Evolutionary conservation across 2,888 invertebrate species (phyloP).

Genomic region (Apamea sordens): DNA sequence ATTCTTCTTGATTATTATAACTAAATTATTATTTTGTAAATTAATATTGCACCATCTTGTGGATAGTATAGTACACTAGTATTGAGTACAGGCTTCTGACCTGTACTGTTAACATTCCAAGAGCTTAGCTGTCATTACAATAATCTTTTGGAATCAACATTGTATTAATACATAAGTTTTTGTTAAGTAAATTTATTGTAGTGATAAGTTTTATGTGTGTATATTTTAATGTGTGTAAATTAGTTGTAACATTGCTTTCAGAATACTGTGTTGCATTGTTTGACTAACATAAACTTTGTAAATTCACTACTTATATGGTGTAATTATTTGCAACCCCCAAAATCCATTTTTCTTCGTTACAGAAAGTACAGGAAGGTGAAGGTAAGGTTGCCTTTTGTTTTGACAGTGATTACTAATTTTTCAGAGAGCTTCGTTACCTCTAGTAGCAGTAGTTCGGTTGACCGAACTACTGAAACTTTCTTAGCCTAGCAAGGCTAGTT

Average conservation of each 20-base stretch:
- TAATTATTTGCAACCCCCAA: constrained; percentile 34
- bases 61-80: constrained; percentile 36
- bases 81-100: constrained; percentile 43
- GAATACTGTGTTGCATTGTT: constrained; percentile 62
- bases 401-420: not conserved
- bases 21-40: constrained; percentile 50
- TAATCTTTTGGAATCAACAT: constrained; percentile 61
- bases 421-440: not conserved
- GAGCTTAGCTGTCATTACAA: constrained; percentile 65
- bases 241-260: constrained; percentile 66
- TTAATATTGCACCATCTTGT: constrained; percentile 55
- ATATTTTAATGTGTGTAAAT: constrained; percentile 62
- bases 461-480: too few relatives aligned
- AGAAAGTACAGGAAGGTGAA: constrained; percentile 18
- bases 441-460: too few relatives aligned
- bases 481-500: not conserved
- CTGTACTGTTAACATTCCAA: constrained; percentile 72
- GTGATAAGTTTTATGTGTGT: constrained; percentile 61
- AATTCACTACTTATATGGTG: constrained; percentile 61
- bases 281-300: constrained; percentile 68
- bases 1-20: constrained; percentile 21
- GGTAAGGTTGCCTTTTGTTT: constrained; percentile 4
- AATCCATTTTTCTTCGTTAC: not conserved
- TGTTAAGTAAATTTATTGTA: constrained; percentile 58
- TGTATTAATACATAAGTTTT: constrained; percentile 48